These are phyloP conservation scores for Myotis findleyi DNA, from an alignment of 2,797 vertebrate species.

Conservation along the genomic window DNA sequence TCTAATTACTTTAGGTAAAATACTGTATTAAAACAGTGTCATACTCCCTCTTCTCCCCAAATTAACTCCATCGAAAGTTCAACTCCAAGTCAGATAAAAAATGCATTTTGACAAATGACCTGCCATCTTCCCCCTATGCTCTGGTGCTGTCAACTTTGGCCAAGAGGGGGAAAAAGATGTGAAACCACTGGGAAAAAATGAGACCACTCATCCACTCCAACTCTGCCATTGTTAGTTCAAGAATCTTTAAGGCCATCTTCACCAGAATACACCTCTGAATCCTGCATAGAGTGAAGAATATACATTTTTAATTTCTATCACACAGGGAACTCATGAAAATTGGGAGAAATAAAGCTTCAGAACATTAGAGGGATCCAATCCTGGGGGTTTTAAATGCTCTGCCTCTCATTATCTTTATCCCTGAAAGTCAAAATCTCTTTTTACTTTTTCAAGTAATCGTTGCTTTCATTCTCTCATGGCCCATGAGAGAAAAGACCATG, in stretches of 20 bases:
- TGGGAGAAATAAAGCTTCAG: conserved; percentile 21
- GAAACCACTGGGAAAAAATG: conserved; percentile 16
- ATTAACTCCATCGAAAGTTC: conserved; percentile 17
- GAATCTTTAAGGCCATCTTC: background rate
- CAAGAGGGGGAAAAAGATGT: background rate
- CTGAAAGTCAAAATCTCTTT: conserved; percentile 4
- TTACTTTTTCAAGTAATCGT: background rate
- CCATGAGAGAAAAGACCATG: conserved; percentile 6
- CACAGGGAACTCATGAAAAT: background rate
- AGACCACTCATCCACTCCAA: background rate
- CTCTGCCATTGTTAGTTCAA: background rate
- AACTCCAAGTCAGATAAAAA: conserved; percentile 32
- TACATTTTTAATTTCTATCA: background rate
- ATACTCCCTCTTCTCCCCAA: background rate
- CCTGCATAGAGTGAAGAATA: background rate
- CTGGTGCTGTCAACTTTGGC: conserved; percentile 18
- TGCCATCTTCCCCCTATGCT: background rate
- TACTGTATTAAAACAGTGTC: conserved; percentile 27
- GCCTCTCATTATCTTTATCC: background rate
- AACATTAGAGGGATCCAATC: background rate
- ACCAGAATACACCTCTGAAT: background rate
- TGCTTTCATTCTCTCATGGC: background rate
- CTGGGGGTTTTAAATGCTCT: background rate
- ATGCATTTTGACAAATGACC: conserved; percentile 27
- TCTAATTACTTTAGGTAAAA: conserved; percentile 57